A percentile compares a stretch with the other conserved stretches of the same genome.
Evolutionary conservation across 2,888 invertebrate genomes (phyloP).

Genomic region (Bhutanitis thaidina): DNA sequence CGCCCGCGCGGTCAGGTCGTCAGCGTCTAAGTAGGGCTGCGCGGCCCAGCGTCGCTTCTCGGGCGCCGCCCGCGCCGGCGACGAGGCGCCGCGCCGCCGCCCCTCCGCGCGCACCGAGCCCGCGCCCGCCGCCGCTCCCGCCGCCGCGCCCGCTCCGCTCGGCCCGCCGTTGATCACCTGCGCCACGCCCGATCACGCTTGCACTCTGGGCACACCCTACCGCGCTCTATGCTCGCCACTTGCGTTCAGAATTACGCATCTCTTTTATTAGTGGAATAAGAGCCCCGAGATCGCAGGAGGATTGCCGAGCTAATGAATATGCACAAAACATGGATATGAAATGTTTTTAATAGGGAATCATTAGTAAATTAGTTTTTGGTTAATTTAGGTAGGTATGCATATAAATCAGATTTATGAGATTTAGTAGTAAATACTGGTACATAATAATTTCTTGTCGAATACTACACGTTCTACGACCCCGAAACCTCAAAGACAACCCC

Average conservation of each 20-base stretch:
- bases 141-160: constrained; percentile 34
- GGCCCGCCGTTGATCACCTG: constrained; percentile 72
- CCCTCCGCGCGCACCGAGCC: constrained; percentile 44
- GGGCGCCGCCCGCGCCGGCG: constrained; percentile 79
- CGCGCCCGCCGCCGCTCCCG: constrained; percentile 33
- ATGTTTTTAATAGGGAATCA: not conserved
- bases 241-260: not conserved
- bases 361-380: no score
- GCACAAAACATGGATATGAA: not conserved
- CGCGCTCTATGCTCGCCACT: not conserved
- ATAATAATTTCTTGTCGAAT: no score
- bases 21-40: constrained; percentile 48
- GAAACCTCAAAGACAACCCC: no score
- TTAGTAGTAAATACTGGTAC: no score
- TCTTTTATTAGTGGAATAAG: not conserved
- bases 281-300: not conserved
- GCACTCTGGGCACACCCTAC: not conserved
- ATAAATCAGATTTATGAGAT: no score
- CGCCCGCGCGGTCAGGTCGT: constrained; percentile 43
- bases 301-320: not conserved
- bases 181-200: constrained; percentile 9
- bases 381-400: no score
- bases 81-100: constrained; percentile 62
- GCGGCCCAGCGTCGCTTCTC: constrained; percentile 88
- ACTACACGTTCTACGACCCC: no score